Evolutionary conservation across 1,140 invertebrate species (phyloP).

Genomic region (Trichonephila inaurata): DNA sequence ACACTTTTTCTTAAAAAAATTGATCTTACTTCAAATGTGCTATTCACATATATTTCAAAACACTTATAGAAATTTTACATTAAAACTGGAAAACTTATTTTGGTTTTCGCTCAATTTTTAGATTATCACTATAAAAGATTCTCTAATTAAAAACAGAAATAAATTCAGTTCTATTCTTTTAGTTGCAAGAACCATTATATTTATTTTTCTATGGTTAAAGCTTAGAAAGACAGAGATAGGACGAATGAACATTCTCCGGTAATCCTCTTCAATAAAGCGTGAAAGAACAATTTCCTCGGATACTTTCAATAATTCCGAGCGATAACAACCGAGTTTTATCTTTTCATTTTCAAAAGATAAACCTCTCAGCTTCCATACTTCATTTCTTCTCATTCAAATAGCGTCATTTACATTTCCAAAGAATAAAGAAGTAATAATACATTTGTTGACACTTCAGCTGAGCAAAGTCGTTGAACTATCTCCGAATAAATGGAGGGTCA

Average conservation of each 20-base stretch:
- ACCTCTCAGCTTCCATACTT: constrained; percentile 18
- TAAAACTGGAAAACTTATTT: not conserved
- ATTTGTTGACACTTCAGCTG: constrained; percentile 39
- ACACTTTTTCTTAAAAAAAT: too few relatives aligned
- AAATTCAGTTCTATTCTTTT: not conserved
- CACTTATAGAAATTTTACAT: too few relatives aligned
- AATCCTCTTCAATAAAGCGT: constrained; percentile 15
- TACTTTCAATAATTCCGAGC: constrained; percentile 9
- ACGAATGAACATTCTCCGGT: not conserved
- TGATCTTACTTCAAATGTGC: too few relatives aligned
- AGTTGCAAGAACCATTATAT: not conserved
- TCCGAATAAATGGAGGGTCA: constrained; percentile 37
- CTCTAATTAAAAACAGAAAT: not conserved
- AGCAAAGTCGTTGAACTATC: constrained; percentile 5
- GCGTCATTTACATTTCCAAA: constrained; percentile 18
- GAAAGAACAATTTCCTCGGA: constrained; percentile 18
- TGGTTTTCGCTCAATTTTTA: not conserved
- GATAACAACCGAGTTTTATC: not conserved
- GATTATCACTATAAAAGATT: not conserved
- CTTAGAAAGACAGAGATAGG: not conserved
- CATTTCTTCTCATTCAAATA: not conserved
- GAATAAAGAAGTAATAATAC: constrained; percentile 19
- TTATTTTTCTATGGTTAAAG: not conserved
- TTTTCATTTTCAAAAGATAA: constrained; percentile 46
- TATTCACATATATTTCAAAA: too few relatives aligned